These are phyloP conservation scores for Spinus pinus DNA, from an alignment of 2,797 vertebrate genomes.

Conservation along the genomic window DNA sequence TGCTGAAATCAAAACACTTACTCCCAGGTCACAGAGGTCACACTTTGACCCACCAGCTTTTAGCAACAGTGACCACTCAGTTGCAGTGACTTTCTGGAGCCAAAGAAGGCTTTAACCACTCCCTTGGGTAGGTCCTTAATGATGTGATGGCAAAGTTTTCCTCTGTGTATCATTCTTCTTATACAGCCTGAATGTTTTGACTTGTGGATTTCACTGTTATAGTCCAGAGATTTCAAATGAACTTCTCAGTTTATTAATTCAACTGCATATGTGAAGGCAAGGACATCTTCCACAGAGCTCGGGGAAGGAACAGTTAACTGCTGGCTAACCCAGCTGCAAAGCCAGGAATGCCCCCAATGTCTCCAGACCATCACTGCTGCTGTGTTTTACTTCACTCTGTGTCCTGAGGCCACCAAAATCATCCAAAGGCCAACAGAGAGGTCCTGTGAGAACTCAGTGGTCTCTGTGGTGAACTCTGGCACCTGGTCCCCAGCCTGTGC, in stretches of 20 bases:
- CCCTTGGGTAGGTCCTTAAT: not conserved
- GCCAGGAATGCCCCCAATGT: not conserved
- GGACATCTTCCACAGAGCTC: not conserved
- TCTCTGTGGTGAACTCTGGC: not conserved
- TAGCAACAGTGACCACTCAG: not conserved
- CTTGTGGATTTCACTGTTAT: not conserved
- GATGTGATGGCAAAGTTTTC: not conserved
- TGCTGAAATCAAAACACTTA: not conserved
- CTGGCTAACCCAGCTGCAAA: not conserved
- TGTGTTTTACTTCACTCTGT: not conserved
- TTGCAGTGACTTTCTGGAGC: not conserved
- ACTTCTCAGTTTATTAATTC: not conserved
- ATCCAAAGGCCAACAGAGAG: fast-evolving
- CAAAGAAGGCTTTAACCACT: not conserved
- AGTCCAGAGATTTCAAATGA: not conserved
- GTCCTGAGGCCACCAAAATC: not conserved
- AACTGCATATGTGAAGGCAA: fast-evolving
- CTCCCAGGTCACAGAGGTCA: not conserved
- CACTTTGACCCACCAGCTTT: not conserved
- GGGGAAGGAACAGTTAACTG: not conserved
- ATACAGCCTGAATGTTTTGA: not conserved
- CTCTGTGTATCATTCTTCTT: not conserved
- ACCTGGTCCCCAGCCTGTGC: not conserved
- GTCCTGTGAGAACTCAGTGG: not conserved
- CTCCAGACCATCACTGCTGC: not conserved